Evolutionary conservation across 2,888 invertebrate genomes (phyloP), one percentile per base, ranked within the genome.

Genomic region (Platycheirus albimanus): DNA sequence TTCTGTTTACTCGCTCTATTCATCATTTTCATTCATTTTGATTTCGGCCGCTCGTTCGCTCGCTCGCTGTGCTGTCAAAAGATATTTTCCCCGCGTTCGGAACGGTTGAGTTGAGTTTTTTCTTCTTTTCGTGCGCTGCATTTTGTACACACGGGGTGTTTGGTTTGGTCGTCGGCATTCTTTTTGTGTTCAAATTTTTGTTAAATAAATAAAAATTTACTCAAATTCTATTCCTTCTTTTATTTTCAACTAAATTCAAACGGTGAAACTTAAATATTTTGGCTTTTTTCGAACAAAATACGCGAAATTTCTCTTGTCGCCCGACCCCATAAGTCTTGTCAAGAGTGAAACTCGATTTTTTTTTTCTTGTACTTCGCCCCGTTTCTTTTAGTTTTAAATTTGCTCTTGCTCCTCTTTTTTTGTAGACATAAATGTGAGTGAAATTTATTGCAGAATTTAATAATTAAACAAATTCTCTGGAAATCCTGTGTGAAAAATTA

Each of bases 121-220:
- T 72, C 67, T 77, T 83, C 71, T 83, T 78, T 72, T 69, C 83
- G 78, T 78, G 81, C 81, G 61, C 77, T 81, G 83, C 58, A 43
- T 61, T 81, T 71, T 83, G 56, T 41, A 56, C 56, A 72, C 78
- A 78, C 83, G 83, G 83, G 56, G 56, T 56, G 56, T 17, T 56
- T 24, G 78, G 58, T 77, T 85, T 78, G 74, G 80, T 80, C 71
- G 80, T 86, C 85, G 81, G 85, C 84, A 86, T 85, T 85, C 85
- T 85, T 85, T 84, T 87, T 87, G 83, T 41, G 72, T 83, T 83
- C 54, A 66, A 83, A 38, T 38, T 83, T 72, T 76, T 67, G 43
- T 49, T 71, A 47, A 56, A 56, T 33, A 54, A 30, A 33, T 15
- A 38, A 41, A 75, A 74, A 72, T 49, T 74, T 69, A 54, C 66